phyloP scores from a whole-genome alignment of 2,888 invertebrate genomes.

The Oligia latruncula region DNA sequence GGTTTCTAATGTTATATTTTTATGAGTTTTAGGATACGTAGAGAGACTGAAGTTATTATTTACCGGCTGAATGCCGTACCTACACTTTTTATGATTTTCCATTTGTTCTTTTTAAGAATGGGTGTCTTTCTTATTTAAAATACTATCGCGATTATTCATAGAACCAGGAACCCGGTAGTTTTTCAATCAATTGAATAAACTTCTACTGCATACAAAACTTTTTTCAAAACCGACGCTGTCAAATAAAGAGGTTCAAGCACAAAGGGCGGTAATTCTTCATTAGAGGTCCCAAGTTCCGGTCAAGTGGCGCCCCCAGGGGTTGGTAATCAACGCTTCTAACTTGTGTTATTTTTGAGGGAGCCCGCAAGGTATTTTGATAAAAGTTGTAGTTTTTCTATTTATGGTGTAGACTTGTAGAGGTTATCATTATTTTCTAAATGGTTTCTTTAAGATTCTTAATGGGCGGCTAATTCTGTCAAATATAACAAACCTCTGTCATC shows the following conservation, averaged over 20 bases:
- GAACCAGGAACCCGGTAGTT: neutral
- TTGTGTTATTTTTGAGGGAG: constrained; percentile 82
- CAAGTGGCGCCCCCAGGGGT: constrained; percentile 84
- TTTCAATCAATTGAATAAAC: constrained; percentile 15
- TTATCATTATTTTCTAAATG: neutral
- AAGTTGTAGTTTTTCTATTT: constrained; percentile 47
- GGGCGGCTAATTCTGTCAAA: too few species aligned
- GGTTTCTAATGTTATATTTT: neutral
- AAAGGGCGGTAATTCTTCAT: constrained; percentile 88
- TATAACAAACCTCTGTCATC: too few species aligned
- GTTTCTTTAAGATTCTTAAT: too few species aligned
- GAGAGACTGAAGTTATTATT: neutral
- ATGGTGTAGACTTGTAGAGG: neutral
- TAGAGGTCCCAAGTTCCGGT: constrained; percentile 83
- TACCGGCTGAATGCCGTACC: too few species aligned
- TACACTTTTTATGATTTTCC: too few species aligned
- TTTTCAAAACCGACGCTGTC: constrained; percentile 54
- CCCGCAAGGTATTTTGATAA: constrained; percentile 50
- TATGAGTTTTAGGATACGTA: neutral
- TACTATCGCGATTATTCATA: neutral
- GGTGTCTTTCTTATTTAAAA: neutral
- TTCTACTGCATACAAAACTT: constrained; percentile 1
- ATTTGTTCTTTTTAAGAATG: neutral
- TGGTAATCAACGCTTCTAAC: constrained; percentile 83
- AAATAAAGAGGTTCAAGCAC: constrained; percentile 71